Base-by-base conservation (phyloP, 2,888 invertebrate genomes). In the Chloroclysta siterata region DNA sequence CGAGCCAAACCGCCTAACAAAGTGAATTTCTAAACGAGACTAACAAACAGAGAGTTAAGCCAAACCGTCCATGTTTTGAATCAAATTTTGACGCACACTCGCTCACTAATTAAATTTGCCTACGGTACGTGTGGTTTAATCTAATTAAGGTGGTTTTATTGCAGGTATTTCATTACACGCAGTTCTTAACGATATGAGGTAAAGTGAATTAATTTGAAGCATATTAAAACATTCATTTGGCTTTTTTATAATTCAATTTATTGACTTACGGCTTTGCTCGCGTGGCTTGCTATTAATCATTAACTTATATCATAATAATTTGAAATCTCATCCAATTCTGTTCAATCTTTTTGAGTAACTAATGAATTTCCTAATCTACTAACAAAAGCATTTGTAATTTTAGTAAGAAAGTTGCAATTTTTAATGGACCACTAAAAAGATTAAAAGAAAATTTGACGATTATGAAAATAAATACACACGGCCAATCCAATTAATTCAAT, bases 141-240 rank as follows among this genome's bases (percentile, higher is more conserved):
- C 68, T 75, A 73, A 82, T 79, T 81, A 72, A 57, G 71, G 70
- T 64, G 69, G 72, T 76, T 81, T 80, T 78, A 81, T 78, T 72
- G 73, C 72, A 53, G 62, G 65, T 53, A 62, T 68, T 33, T 60
- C 15, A 61, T 56, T 63, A 39, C 8, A 58, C 39, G 11, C 28
- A 10, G 33, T 59, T 52, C 53, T 28, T 41, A 39, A 41, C 48
- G 15, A n/a, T 39, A 13, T 22, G 22, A 47, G 22, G 22, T 28
- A 36, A 17, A 11, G 46, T 10, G 3, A 51, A 55, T 60, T 60
- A 60, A 55, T 61, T 61, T 61, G 13, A 14, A 46, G n/a, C 1
- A 13, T 13, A 29, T 48, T 48, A 48, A 48, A 28, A 28, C 17
- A 28, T 48, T 28, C 13, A 1, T 17, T 17, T 46, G 10, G 47